Evolutionary conservation across 1,140 invertebrate species (phyloP).

Genomic region (Neodiprion fabricii): DNA sequence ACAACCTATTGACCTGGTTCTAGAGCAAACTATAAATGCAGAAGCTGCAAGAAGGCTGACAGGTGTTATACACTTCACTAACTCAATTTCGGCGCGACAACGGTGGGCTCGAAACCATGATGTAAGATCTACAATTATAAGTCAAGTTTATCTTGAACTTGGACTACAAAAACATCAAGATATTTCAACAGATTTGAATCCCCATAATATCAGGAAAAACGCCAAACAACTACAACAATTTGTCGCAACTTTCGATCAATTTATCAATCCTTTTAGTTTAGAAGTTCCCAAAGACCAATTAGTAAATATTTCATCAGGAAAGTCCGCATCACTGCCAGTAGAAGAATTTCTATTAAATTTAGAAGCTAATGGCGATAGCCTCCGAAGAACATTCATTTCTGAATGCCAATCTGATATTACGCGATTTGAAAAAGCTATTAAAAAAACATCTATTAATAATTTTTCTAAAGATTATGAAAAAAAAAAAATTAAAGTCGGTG

Average conservation of each 20-base stretch:
- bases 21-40: constrained; percentile 41
- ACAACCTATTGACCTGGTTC: constrained; percentile 30
- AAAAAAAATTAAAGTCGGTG: constrained; percentile 27
- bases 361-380: constrained; percentile 28
- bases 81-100: constrained; percentile 31
- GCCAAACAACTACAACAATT: constrained; percentile 25
- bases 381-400: constrained; percentile 27
- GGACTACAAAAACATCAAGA: constrained; percentile 18
- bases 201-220: constrained; percentile 29
- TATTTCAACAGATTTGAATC: constrained; percentile 28
- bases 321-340: constrained; percentile 29
- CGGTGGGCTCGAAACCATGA: constrained; percentile 22
- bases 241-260: constrained; percentile 24
- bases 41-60: constrained; percentile 37
- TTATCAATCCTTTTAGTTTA: constrained; percentile 29
- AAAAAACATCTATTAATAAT: constrained; percentile 9
- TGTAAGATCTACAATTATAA: constrained; percentile 19
- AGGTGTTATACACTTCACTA: constrained; percentile 29
- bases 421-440: constrained; percentile 30
- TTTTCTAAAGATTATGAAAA: constrained; percentile 16
- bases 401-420: constrained; percentile 23
- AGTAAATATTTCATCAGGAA: constrained; percentile 33
- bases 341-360: constrained; percentile 34
- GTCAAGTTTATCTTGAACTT: too few relatives aligned
- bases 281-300: constrained; percentile 23